Evolutionary conservation across 2,888 invertebrate genomes (phyloP).

Genomic region (Pelosia muscerda): DNA sequence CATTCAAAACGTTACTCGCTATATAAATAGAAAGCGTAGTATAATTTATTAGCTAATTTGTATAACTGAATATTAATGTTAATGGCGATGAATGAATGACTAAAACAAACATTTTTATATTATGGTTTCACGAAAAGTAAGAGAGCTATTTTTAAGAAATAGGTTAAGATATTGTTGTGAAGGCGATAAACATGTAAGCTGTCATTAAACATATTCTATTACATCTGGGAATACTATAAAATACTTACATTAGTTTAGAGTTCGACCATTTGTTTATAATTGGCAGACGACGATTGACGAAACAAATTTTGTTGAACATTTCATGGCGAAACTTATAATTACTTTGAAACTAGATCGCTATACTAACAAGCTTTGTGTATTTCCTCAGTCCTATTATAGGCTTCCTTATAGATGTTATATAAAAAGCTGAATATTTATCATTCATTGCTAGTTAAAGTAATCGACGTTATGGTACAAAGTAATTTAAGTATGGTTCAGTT

Average conservation of each 20-base stretch:
- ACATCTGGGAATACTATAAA: slow-evolving; percentile 47
- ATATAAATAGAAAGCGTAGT: background rate
- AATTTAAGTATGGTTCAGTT: no score
- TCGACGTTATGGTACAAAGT: no score
- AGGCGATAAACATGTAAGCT: slow-evolving; percentile 41
- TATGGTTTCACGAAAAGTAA: slow-evolving; percentile 8
- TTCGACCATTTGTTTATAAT: slow-evolving; percentile 23
- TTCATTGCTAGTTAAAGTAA: background rate
- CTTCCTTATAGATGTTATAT: background rate
- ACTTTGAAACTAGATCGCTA: background rate
- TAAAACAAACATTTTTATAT: background rate
- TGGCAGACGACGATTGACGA: slow-evolving; percentile 15
- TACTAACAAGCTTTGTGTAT: background rate
- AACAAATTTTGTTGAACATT: slow-evolving; percentile 5
- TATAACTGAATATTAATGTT: background rate
- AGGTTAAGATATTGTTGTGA: slow-evolving; percentile 42
- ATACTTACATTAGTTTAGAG: slow-evolving; percentile 36
- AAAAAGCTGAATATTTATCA: background rate
- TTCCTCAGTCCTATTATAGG: background rate
- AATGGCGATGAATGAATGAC: background rate
- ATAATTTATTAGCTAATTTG: slow-evolving; percentile 2
- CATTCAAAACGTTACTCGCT: background rate
- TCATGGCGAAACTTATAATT: background rate
- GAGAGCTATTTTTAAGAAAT: slow-evolving; percentile 36
- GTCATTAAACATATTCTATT: slow-evolving; percentile 46